Conservation (phyloP, 2,113 vertebrate species). For the Ctenodactylus gundi region DNA sequence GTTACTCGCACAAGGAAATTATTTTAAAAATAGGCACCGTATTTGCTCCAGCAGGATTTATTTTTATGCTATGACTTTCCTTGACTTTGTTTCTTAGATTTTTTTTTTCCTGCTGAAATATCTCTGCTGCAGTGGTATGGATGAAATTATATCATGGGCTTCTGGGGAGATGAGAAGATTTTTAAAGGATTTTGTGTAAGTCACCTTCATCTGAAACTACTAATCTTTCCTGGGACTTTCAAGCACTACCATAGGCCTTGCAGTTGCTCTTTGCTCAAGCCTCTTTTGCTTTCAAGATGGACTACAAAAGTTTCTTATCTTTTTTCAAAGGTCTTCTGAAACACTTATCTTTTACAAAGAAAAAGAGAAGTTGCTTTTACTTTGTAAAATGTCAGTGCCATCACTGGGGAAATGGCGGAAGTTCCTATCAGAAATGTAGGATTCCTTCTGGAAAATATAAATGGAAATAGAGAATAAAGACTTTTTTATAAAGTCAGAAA, state of each 20-base stretch:
- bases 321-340: constrained; percentile 57
- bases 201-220: background rate
- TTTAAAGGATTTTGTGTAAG: constrained; percentile 32
- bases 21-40: constrained; percentile 81
- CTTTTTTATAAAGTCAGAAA: constrained; percentile 27
- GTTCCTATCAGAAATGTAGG: background rate
- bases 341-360: constrained; percentile 39
- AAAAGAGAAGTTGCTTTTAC: constrained; percentile 32
- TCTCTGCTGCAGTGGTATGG: constrained; percentile 28
- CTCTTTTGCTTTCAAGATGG: constrained; percentile 58
- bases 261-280: constrained; percentile 52
- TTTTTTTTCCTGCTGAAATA: constrained; percentile 32
- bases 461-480: background rate
- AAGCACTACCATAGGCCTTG: constrained; percentile 56
- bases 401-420: constrained; percentile 24
- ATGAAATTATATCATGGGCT: background rate
- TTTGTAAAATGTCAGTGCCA: constrained; percentile 48
- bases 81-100: constrained; percentile 74
- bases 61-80: constrained; percentile 64
- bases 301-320: constrained; percentile 56
- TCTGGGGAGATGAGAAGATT: background rate
- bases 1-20: constrained; percentile 80
- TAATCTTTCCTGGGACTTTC: constrained; percentile 59
- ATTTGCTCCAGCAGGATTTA: constrained; percentile 72
- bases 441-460: constrained; percentile 35